These are phyloP conservation scores for Naso thynnoides DNA, from an alignment of 2,797 vertebrate species.

Conservation along the genomic window DNA sequence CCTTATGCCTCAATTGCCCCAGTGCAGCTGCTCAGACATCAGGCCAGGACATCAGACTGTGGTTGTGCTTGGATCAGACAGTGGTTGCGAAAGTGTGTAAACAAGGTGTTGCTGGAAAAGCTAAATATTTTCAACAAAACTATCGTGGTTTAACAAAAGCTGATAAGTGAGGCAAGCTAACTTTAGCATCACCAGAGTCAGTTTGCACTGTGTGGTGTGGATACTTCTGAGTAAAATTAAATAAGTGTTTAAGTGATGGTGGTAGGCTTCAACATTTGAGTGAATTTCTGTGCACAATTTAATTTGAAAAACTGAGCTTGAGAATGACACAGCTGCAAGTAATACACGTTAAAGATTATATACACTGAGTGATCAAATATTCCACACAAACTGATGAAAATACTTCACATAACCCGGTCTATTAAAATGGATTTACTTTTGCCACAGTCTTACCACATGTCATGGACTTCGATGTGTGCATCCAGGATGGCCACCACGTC, in stretches of 20 bases:
- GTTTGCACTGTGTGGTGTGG: background rate
- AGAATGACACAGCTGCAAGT: too few species aligned
- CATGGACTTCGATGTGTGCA: conserved; percentile 86
- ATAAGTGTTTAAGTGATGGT: background rate
- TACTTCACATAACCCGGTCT: background rate
- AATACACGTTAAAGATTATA: background rate
- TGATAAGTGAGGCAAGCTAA: background rate
- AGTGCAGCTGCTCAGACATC: background rate
- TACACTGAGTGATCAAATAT: background rate
- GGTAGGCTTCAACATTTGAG: background rate
- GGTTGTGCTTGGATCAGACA: background rate
- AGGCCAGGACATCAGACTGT: background rate
- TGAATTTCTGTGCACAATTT: background rate
- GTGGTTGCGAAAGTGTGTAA: background rate
- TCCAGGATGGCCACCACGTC: conserved; percentile 88
- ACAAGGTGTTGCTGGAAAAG: background rate
- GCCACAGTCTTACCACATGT: conserved; percentile 69
- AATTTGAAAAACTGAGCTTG: background rate
- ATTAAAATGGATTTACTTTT: background rate
- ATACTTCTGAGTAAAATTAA: background rate
- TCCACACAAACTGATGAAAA: background rate
- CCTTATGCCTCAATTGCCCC: background rate
- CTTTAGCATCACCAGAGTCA: background rate
- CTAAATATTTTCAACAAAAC: background rate
- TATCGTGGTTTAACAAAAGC: background rate